Base-by-base conservation (phyloP, 1,140 invertebrate genomes). In the Aleiodes sp. region DNA sequence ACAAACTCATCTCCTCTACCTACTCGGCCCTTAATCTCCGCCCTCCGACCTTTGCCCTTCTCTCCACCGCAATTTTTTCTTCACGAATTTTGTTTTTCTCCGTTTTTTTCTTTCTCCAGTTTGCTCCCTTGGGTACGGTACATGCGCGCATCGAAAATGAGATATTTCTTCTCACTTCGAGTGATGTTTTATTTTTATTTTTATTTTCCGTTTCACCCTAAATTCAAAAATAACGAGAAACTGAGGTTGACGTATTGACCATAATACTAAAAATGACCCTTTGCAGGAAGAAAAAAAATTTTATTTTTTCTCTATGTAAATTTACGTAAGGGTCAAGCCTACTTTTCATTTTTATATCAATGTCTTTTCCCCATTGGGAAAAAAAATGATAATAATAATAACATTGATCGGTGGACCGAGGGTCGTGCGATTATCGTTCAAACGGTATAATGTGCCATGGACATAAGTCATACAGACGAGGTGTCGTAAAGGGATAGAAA, bases 1-100 rank as follows among this genome's bases (percentile, higher is more conserved):
- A 86, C 82, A 85, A 86, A 84, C 82, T 84, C 83, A 84, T 85
- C 83, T 85, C 77, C 82, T 83, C 80, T 76, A 28, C 46, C 21
- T 59, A 16, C 10, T 78, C 74, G 76, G 77, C 80, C 83, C 82
- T 86, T 86, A 86, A 84, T 86, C 83, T 85, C 82, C 81, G 81
- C 82, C 82, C 78, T 84, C 82, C 79, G 74, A 76, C 72, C 72
- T 77, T 68, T 75, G 74, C 70, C 75, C 75, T 76, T 46, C 73
- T 74, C 72, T 71, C 73, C 76, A 70, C 66, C 67, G 70, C 4
- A 56, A 65, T 59, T 43, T 66, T 31, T 24, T 46, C 43, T n/a
- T n/a, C n/a, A n/a, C n/a, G 9, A 46, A 9, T 64, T 46, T 65
- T 33, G 28, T 35, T 31, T 21, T 39, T 29, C 43, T 28, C 16